Evolutionary conservation across 1,140 invertebrate genomes (phyloP), one percentile per base, ranked within the genome.

Genomic region (Drosophila trapezifrons): DNA sequence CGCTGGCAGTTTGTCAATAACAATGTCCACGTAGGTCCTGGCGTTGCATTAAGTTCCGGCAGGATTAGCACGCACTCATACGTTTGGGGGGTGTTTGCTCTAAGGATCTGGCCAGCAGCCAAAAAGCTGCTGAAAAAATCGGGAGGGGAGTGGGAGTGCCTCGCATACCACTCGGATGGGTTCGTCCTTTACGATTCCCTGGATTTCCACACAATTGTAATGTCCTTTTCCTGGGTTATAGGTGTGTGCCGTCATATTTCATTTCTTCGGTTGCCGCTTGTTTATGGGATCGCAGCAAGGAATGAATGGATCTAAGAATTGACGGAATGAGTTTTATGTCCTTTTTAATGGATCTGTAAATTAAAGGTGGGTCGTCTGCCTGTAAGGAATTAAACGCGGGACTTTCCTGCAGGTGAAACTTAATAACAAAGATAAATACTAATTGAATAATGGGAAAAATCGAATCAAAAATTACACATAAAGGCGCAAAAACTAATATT

Each of bases 1-100:
- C 43, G 22, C 52, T 55, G 76, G 66, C 80, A 80, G 71, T 81
- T 80, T 81, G 79, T 81, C 73, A 81, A 79, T 62, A 63, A 58
- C 69, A 80, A 66, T 85, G 81, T 78, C 81, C 77, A 62, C 40
- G 45, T 27, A 65, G 63, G 52, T 67, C 56, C 76, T 78, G 58
- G 66, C 59, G 12, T 10, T 32, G 35, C 78, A 63, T 59, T 52
- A 66, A 66, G 71, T 87, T 87, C 62, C 83, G 76, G 40, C 85
- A 80, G 84, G 84, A 87, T 87, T 84, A 89, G 67, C 67, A 37
- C 55, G 18, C 22, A 52, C 37, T 58, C 59, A 10, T 46, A 35
- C 13, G n/a, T 32, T 20, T 20, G n/a, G 60, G 37, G 49, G 35
- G 40, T 69, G 56, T 65, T 32, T 82, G 43, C 47, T 40, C 43